phyloP scores from a whole-genome alignment of 1,140 invertebrate species.

The Neodiprion virginianus region DNA sequence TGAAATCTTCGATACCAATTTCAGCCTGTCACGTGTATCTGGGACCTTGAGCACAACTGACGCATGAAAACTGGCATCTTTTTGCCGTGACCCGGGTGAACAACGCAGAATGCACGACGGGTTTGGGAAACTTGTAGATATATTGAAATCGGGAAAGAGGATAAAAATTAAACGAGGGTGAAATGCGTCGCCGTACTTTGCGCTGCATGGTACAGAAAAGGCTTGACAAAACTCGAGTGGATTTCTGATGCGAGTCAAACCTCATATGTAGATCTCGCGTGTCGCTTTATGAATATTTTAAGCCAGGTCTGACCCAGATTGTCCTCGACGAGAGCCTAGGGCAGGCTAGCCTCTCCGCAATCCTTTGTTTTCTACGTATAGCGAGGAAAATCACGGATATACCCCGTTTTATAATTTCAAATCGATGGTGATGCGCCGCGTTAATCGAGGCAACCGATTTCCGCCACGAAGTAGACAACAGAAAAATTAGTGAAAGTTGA shows the following conservation, averaged over 20 bases:
- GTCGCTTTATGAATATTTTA: slow-evolving; percentile 56
- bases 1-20: no score
- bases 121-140: not conserved
- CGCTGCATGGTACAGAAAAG: not conserved
- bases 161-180: not conserved
- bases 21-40: no score
- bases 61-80: no score
- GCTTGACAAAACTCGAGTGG: slow-evolving; percentile 42
- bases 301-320: slow-evolving; percentile 55
- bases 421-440: not conserved
- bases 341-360: not conserved
- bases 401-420: no score
- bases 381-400: not conserved
- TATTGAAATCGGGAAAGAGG: not conserved
- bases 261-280: slow-evolving; percentile 51
- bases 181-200: not conserved
- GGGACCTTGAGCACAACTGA: no score
- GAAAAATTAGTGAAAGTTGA: not conserved
- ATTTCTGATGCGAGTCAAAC: slow-evolving; percentile 52
- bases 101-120: no score
- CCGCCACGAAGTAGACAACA: not conserved
- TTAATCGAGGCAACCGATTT: not conserved
- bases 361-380: not conserved
- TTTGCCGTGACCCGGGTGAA: no score
- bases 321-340: slow-evolving; percentile 37